phyloP scores from a whole-genome alignment of 2,888 invertebrate species.

The Phengaris arion region DNA sequence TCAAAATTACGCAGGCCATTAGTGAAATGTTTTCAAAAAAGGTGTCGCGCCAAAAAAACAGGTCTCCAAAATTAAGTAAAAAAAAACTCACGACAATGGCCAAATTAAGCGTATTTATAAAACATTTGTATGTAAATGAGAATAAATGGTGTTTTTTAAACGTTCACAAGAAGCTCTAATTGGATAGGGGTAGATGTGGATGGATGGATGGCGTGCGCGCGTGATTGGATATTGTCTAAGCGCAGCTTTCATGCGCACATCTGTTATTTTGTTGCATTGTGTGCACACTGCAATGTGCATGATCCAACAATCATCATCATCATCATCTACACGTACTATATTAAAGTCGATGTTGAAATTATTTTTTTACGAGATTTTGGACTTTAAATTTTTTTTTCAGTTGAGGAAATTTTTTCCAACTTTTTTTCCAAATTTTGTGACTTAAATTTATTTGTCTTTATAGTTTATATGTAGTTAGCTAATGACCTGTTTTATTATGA shows the following conservation, averaged over 20 bases:
- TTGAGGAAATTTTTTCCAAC: no score
- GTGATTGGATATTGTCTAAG: slow-evolving; percentile 65
- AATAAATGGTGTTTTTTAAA: slow-evolving; percentile 36
- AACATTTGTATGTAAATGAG: slow-evolving; percentile 48
- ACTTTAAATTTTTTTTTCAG: no score
- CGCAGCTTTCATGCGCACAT: slow-evolving; percentile 56
- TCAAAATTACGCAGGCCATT: slow-evolving; percentile 16
- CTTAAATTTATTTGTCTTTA: no score
- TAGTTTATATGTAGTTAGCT: no score
- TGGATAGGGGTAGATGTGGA: slow-evolving; percentile 35
- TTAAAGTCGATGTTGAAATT: no score
- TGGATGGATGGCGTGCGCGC: slow-evolving; percentile 45
- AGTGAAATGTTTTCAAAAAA: neutral
- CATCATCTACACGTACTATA: no score
- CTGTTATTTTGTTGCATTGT: slow-evolving; percentile 38
- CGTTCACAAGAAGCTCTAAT: slow-evolving; percentile 47
- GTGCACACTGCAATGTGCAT: neutral
- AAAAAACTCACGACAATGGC: slow-evolving; percentile 40
- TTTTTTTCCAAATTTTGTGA: no score
- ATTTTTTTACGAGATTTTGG: no score
- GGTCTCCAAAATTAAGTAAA: slow-evolving; percentile 6
- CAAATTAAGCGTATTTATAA: slow-evolving; percentile 50
- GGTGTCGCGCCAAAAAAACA: slow-evolving; percentile 13
- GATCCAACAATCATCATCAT: no score
- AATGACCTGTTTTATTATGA: no score